Percentiles rank a stretch among this genome's conserved stretches.
phyloP scores from a whole-genome alignment of 2,888 invertebrate species.

The Nomada hirtipes region DNA sequence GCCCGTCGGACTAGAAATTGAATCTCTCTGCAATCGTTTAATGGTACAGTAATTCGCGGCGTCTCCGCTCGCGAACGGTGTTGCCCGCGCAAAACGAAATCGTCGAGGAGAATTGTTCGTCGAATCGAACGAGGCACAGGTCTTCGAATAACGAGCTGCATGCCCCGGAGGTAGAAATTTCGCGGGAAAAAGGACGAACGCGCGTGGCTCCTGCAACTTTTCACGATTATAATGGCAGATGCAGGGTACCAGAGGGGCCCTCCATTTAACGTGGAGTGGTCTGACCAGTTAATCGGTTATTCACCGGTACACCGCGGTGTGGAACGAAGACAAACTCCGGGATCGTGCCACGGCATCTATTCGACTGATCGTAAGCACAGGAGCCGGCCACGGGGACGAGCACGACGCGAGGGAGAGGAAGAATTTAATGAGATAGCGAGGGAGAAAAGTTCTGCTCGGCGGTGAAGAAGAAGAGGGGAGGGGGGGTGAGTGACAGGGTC shows the following conservation, averaged over 20 bases:
- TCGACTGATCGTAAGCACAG: slow-evolving; percentile 61
- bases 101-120: too few species aligned
- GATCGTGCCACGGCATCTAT: slow-evolving; percentile 63
- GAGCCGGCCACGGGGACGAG: slow-evolving; percentile 32
- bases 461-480: slow-evolving; percentile 1
- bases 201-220: slow-evolving; percentile 37
- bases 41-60: too few species aligned
- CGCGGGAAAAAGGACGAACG: slow-evolving; percentile 18
- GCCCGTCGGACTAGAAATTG: too few species aligned
- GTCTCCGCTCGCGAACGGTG: too few species aligned
- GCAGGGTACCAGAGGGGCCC: slow-evolving; percentile 40
- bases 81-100: too few species aligned
- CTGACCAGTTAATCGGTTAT: slow-evolving; percentile 70
- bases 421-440: slow-evolving; percentile 65
- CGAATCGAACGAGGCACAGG: neutral
- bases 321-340: slow-evolving; percentile 49
- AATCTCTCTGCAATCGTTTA: too few species aligned
- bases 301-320: slow-evolving; percentile 57
- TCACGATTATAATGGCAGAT: slow-evolving; percentile 59
- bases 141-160: neutral
- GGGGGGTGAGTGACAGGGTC: slow-evolving; percentile 68
- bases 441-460: slow-evolving; percentile 32
- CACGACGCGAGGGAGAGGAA: neutral
- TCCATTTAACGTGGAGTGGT: slow-evolving; percentile 62
- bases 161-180: slow-evolving; percentile 13